Evolutionary conservation across 2,797 vertebrate species (phyloP).

Genomic region (Astyanax mexicanus): DNA sequence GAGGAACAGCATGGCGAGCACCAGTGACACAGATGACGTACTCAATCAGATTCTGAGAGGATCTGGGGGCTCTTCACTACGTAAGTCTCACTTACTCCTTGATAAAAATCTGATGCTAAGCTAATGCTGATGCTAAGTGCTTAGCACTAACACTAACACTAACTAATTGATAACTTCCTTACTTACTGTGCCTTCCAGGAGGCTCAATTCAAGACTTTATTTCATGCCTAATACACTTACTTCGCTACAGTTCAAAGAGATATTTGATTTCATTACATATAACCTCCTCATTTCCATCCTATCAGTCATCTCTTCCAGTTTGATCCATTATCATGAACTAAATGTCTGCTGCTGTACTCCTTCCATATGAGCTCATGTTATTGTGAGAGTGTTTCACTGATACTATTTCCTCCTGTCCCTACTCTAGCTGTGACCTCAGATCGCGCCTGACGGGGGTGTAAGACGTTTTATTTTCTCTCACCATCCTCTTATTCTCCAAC

Average conservation of each 20-base stretch:
- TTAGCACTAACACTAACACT: constrained; percentile 25
- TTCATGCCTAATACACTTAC: background rate
- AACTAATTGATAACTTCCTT: constrained; percentile 6
- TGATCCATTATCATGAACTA: constrained; percentile 20
- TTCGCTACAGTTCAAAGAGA: background rate
- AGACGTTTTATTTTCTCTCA: constrained; percentile 62
- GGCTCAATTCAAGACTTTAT: background rate
- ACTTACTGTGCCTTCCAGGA: background rate
- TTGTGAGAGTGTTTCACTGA: constrained; percentile 54
- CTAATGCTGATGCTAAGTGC: background rate
- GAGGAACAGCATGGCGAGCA: constrained; percentile 96
- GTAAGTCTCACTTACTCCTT: constrained; percentile 79
- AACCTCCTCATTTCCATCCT: constrained; percentile 23
- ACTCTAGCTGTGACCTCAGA: constrained; percentile 71
- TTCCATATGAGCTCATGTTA: constrained; percentile 32
- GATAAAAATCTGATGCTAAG: too few species aligned
- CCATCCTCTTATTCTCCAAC: constrained; percentile 29
- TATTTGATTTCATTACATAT: background rate
- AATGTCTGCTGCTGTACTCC: constrained; percentile 30
- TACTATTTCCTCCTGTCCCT: constrained; percentile 64
- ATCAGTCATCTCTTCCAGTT: constrained; percentile 2
- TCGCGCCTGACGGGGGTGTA: constrained; percentile 68
- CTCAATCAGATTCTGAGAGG: constrained; percentile 92
- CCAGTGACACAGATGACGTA: constrained; percentile 92
- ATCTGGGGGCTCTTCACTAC: constrained; percentile 84